phyloP scores from a whole-genome alignment of 2,113 vertebrate genomes.

The Pedionomus torquatus region DNA sequence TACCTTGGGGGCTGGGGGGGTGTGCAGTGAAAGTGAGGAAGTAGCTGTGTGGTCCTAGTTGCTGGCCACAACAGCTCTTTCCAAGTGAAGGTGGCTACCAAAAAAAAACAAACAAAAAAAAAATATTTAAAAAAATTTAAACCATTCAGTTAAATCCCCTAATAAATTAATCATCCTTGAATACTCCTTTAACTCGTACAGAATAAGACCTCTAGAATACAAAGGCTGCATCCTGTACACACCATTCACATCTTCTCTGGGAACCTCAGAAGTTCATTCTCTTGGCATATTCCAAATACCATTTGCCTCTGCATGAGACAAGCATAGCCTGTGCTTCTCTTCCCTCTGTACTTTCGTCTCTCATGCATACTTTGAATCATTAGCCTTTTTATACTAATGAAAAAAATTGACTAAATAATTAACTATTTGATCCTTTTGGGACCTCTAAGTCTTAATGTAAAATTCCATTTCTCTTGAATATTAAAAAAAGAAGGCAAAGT shows the following conservation, averaged over 20 bases:
- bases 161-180: neutral
- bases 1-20: neutral
- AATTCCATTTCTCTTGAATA: neutral
- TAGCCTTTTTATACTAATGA: neutral
- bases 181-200: neutral
- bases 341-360: neutral
- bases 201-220: neutral
- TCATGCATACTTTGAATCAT: neutral
- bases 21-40: neutral
- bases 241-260: neutral
- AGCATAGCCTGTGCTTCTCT: neutral
- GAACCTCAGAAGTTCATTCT: neutral
- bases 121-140: too few species aligned
- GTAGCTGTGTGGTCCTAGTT: neutral
- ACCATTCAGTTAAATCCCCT: neutral
- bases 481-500: neutral
- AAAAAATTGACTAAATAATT: neutral
- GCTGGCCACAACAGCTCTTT: neutral
- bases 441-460: neutral
- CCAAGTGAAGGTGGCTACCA: neutral
- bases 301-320: rapidly evolving
- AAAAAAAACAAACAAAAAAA: neutral
- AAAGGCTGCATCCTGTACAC: neutral
- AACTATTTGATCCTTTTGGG: neutral
- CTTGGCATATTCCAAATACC: neutral